Evolutionary conservation across 1,140 invertebrate species (phyloP), one percentile per base, ranked within the genome.

Genomic region (Geopemphigus sp.): DNA sequence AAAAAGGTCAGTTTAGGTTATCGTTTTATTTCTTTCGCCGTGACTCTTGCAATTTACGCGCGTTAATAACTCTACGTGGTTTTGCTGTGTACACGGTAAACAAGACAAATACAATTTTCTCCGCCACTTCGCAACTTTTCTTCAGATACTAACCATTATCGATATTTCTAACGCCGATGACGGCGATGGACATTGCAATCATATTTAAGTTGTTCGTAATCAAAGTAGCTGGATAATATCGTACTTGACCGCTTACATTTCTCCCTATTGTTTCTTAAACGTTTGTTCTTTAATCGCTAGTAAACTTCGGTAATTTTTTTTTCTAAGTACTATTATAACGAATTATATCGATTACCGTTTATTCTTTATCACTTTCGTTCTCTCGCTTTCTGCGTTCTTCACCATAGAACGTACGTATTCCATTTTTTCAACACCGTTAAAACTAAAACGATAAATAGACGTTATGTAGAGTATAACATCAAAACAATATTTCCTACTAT

Each of bases 211-310:
- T 47, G 64, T 32, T 64, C 11, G 63, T 47, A 47, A 32, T 68
- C n/a, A 68, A 68, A 68, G n/a, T 68, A 68, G 32, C n/a, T 47
- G 32, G 64, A 68, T 66, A 66, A 66, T 68, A 32, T 19, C 12
- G 22, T 47, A 26, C 17, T 66, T n/a, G 39, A 19, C 19, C 64
- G 32, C 24, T 68, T 47, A 24, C 39, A 64, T 29, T 64, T 14
- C 63, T n/a, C 63, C n/a, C n/a, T 68, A 12, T 68, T 14, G 1
- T 47, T 68, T 68, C 64, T 47, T 68, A 47, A 47, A 47, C 15
- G 32, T 47, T 68, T 47, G n/a, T 47, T 47, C 26, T 47, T 14
- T 47, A 66, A 66, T 45, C 11, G 32, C 45, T 45, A 45, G 32
- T 47, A 24, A 39, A 68, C 64, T 22, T 68, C 5, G 15, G 12